phyloP scores from a whole-genome alignment of 2,888 invertebrate genomes.

The Erynnis tages region DNA sequence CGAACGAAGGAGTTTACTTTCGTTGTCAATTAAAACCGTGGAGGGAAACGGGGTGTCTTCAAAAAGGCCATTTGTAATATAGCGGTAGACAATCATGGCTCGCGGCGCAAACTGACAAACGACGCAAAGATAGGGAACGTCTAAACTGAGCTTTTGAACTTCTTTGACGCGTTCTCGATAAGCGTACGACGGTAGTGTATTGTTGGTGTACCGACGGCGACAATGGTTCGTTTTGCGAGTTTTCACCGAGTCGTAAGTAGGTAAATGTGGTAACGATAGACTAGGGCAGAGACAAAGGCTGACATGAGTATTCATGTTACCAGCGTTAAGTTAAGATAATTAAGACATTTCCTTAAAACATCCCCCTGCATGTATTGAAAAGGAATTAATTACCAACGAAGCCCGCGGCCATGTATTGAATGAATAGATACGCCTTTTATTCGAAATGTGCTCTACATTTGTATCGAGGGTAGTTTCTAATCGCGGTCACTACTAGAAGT shows the following conservation, averaged over 20 bases:
- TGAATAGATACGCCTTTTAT: slow-evolving; percentile 8
- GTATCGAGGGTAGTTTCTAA: background rate
- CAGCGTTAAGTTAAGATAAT: slow-evolving; percentile 66
- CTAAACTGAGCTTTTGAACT: slow-evolving; percentile 76
- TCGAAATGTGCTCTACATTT: slow-evolving; percentile 4
- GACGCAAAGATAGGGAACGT: slow-evolving; percentile 60
- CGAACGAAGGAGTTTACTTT: slow-evolving; percentile 32
- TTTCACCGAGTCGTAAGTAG: slow-evolving; percentile 74
- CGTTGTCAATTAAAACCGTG: slow-evolving; percentile 62
- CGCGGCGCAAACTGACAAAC: slow-evolving; percentile 74
- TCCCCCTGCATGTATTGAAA: slow-evolving; percentile 37
- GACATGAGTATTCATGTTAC: slow-evolving; percentile 46
- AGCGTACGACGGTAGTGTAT: slow-evolving; percentile 53
- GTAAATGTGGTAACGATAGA: slow-evolving; percentile 79
- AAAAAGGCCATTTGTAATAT: slow-evolving; percentile 71
- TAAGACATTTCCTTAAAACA: slow-evolving; percentile 54
- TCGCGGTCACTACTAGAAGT: no score
- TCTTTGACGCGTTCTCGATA: slow-evolving; percentile 77
- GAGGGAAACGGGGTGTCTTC: slow-evolving; percentile 51
- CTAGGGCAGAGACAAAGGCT: slow-evolving; percentile 56
- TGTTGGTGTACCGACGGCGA: slow-evolving; percentile 53
- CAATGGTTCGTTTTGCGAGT: slow-evolving; percentile 77
- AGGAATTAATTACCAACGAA: slow-evolving; percentile 44
- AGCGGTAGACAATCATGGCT: slow-evolving; percentile 60
- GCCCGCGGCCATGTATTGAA: slow-evolving; percentile 12